Base-by-base conservation (phyloP, 2,888 invertebrate genomes). In the Odontomyia ornata region DNA sequence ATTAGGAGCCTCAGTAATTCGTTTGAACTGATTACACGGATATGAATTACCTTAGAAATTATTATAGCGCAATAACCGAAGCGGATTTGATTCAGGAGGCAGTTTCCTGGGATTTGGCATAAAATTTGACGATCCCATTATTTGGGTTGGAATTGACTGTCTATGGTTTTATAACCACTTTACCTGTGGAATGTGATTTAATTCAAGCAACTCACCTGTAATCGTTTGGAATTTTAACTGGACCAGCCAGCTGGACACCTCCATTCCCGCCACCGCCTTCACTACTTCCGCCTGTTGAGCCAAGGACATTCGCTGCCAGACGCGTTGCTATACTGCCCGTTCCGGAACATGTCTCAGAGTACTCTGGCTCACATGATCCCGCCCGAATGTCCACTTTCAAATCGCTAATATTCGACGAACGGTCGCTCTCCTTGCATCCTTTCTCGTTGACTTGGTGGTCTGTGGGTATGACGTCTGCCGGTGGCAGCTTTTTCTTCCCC, bases 401-500 rank as follows among this genome's bases (percentile, higher is more conserved):
- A 87, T 96, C 96, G 80, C 96, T 96, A 83, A 96, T 95, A 85
- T 96, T 96, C 73, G 96, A 96, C 83, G 95, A 95, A 81, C 95
- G 90, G 85, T 97, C 96, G 79, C 94, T 94, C 86, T 92, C 93
- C 81, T 93, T 92, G 80, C 89, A 91, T 80, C 88, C 88, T 81
- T 89, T 89, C 81, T 89, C 89, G 67, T 87, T 88, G 57, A 89
- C 89, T 80, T 89, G 87, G 76, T 81, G 81, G 62, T 90, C 90
- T 36, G 90, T 90, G 1, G 91, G 91, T 81, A 93, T 91, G 81
- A 89, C 88, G 83, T 90, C 85, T 7, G 87, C 87, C 0, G 80
- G 81, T 21, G 87, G 87, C 79, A 87, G 83, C 25, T 87, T 86
- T 71, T 87, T 87, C 46, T 85, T 86, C 28, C 83, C 83, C 18